Conservation (phyloP, 2,888 invertebrate genomes). For the Malthinus seriepunctatus region DNA sequence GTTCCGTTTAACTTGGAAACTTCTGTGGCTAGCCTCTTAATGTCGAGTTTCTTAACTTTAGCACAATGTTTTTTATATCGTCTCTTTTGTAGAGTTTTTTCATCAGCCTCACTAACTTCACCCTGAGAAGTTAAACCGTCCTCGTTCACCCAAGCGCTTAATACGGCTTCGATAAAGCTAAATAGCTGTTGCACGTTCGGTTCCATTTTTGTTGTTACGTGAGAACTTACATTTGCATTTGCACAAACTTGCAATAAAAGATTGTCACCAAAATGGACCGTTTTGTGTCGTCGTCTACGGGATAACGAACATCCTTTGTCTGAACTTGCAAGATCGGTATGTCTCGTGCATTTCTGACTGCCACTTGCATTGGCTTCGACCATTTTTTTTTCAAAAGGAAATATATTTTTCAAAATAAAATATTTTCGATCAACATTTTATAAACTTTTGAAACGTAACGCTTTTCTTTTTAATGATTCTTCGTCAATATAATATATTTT, state of each 20-base stretch:
- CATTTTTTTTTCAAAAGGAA: slow-evolving; percentile 41
- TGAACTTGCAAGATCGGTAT: slow-evolving; percentile 50
- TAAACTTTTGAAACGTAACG: slow-evolving; percentile 38
- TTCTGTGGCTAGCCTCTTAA: slow-evolving; percentile 69
- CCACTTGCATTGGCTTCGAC: slow-evolving; percentile 53
- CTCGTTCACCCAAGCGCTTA: slow-evolving; percentile 78
- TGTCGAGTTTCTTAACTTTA: slow-evolving; percentile 69
- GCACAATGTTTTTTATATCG: slow-evolving; percentile 65
- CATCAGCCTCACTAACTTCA: slow-evolving; percentile 74
- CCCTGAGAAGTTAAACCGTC: slow-evolving; percentile 73
- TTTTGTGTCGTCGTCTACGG: slow-evolving; percentile 74
- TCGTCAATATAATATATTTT: slow-evolving; percentile 14
- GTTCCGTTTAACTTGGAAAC: slow-evolving; percentile 71
- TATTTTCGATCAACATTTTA: slow-evolving; percentile 21
- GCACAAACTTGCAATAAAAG: slow-evolving; percentile 74
- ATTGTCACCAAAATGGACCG: slow-evolving; percentile 79
- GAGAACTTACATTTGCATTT: slow-evolving; percentile 63
- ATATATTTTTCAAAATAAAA: slow-evolving; percentile 21
- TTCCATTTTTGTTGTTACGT: slow-evolving; percentile 62
- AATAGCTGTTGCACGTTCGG: slow-evolving; percentile 80
- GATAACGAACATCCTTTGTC: slow-evolving; percentile 57
- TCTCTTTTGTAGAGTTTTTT: slow-evolving; percentile 63
- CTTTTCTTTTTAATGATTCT: slow-evolving; percentile 24
- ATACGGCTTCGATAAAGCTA: slow-evolving; percentile 78
- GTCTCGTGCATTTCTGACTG: slow-evolving; percentile 47